Conservation (phyloP, 2,888 invertebrate species). For the Dendrolimus houi region DNA sequence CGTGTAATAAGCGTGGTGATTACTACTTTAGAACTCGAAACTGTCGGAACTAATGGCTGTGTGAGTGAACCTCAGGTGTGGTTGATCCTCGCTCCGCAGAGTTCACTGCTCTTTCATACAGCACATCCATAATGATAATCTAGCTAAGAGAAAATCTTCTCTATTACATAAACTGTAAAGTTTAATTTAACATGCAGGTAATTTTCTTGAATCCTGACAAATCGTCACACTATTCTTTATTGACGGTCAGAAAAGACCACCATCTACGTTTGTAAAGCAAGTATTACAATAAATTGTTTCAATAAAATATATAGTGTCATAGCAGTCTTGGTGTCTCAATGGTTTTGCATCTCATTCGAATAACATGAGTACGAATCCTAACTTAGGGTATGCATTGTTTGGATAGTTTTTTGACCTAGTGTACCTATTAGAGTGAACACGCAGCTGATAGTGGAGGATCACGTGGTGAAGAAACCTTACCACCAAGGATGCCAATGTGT, state of each 20-base stretch:
- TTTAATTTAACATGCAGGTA: slow-evolving; percentile 18
- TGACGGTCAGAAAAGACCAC: slow-evolving; percentile 43
- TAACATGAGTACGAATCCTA: too few species aligned
- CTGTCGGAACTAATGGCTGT: slow-evolving; percentile 58
- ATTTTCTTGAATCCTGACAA: slow-evolving; percentile 28
- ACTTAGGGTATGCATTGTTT: too few species aligned
- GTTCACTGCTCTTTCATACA: slow-evolving; percentile 65
- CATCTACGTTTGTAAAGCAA: slow-evolving; percentile 23
- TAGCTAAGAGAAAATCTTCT: slow-evolving; percentile 34
- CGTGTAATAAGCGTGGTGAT: slow-evolving; percentile 43
- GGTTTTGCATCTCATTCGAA: too few species aligned
- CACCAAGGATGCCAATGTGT: too few species aligned
- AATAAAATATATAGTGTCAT: too few species aligned
- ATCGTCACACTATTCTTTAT: slow-evolving; percentile 40
- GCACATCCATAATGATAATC: slow-evolving; percentile 23
- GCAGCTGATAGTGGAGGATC: too few species aligned
- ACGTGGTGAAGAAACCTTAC: too few species aligned
- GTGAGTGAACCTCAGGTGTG: slow-evolving; percentile 67
- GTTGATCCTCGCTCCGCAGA: slow-evolving; percentile 57
- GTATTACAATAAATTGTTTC: slow-evolving; percentile 8
- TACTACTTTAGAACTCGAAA: slow-evolving; percentile 51
- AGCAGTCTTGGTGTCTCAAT: too few species aligned
- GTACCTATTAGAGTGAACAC: too few species aligned
- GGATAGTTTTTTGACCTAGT: too few species aligned
- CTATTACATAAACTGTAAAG: slow-evolving; percentile 22